Conservation (phyloP, 2,888 invertebrate genomes). For the Erynnis tages region DNA sequence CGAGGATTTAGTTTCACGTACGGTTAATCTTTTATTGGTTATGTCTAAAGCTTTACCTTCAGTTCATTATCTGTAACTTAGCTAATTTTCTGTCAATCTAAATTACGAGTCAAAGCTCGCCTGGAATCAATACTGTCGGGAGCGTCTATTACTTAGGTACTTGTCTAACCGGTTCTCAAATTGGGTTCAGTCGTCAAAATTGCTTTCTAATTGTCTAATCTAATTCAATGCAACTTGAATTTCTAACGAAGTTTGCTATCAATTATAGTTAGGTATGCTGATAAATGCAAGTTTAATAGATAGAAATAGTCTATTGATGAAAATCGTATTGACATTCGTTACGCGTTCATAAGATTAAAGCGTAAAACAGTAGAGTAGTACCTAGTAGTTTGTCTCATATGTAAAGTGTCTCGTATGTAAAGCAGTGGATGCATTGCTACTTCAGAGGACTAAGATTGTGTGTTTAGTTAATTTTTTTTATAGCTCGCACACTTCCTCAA, state of each 20-base stretch:
- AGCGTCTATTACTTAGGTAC: neutral
- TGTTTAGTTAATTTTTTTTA: no score
- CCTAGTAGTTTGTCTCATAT: no score
- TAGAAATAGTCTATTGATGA: no score
- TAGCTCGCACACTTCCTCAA: no score
- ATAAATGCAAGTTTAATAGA: no score
- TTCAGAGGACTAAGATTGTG: no score
- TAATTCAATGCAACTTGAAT: constrained; percentile 8
- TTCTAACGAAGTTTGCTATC: neutral
- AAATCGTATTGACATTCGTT: no score
- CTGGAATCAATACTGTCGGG: neutral
- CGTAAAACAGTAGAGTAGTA: no score
- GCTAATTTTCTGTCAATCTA: neutral
- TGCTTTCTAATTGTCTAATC: constrained; percentile 18
- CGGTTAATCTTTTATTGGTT: neutral
- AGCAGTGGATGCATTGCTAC: no score
- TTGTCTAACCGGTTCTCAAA: neutral
- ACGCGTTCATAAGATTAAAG: no score
- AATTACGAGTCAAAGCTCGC: neutral
- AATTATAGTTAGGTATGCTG: neutral
- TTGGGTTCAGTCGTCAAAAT: constrained; percentile 5
- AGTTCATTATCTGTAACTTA: neutral
- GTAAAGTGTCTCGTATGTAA: no score
- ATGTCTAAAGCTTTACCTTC: neutral
- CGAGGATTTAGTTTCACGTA: no score